Conservation (phyloP, 2,888 invertebrate genomes). For the Dicyrtoma fusca region DNA sequence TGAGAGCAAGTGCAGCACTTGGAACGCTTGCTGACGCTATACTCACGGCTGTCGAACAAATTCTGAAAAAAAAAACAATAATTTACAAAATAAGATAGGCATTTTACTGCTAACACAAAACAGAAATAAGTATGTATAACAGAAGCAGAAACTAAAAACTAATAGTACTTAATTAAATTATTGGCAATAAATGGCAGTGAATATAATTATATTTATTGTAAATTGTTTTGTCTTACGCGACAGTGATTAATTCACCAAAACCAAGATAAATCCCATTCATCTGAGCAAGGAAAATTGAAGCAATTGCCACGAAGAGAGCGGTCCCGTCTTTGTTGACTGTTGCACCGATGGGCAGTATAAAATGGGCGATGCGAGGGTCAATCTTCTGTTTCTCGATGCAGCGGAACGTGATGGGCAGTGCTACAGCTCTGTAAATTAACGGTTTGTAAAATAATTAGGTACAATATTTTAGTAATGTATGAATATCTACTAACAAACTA, state of each 20-base stretch:
- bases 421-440: constrained; percentile 85
- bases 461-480: no score
- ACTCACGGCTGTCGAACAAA: constrained; percentile 83
- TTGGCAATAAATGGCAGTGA: background rate
- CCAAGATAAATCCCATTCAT: constrained; percentile 81
- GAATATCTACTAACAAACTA: no score
- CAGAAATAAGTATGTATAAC: background rate
- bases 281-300: constrained; percentile 84
- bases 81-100: no score
- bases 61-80: constrained; percentile 60
- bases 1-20: constrained; percentile 79
- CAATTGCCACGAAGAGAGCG: constrained; percentile 83
- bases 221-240: constrained; percentile 67
- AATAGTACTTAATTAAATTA: background rate
- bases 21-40: constrained; percentile 87
- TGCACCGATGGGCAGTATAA: constrained; percentile 87
- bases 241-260: constrained; percentile 81
- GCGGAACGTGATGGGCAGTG: constrained; percentile 83
- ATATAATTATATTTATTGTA: background rate
- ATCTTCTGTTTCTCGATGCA: constrained; percentile 82
- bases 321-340: constrained; percentile 88
- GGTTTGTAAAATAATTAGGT: no score
- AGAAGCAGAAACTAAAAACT: background rate
- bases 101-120: background rate
- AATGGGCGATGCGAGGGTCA: constrained; percentile 80